Percentiles rank a stretch among this genome's conserved stretches.
These are phyloP conservation scores for Mormoops blainvillei DNA, from an alignment of 2,113 vertebrate species.

Conservation along the genomic window DNA sequence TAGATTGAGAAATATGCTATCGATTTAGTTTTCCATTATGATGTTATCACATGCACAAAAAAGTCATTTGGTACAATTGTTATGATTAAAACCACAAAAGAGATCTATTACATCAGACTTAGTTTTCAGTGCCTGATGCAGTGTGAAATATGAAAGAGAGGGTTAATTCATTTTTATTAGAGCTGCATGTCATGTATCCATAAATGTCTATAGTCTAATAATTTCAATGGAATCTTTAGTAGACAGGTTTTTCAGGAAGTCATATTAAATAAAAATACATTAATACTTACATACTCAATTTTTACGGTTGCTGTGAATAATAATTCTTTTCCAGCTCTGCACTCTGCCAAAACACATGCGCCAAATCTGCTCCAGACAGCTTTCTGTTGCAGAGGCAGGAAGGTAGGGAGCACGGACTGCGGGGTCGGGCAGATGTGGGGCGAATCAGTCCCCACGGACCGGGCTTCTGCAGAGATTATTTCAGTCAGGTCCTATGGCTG, in stretches of 20 bases:
- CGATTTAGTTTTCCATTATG: slow-evolving; percentile 80
- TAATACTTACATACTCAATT: slow-evolving; percentile 49
- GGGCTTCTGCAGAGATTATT: not conserved
- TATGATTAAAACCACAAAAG: slow-evolving; percentile 78
- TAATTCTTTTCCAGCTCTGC: not conserved
- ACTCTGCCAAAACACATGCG: not conserved
- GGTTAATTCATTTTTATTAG: slow-evolving; percentile 70
- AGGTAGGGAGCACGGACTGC: not conserved
- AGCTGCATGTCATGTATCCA: slow-evolving; percentile 55
- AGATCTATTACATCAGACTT: slow-evolving; percentile 74
- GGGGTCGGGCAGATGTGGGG: not conserved
- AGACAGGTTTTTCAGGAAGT: slow-evolving; percentile 57
- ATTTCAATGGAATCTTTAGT: slow-evolving; percentile 70
- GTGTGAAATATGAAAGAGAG: slow-evolving; percentile 69
- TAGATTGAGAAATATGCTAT: slow-evolving; percentile 77
- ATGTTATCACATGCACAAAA: slow-evolving; percentile 76
- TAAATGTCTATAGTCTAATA: slow-evolving; percentile 73
- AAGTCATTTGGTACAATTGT: slow-evolving; percentile 79
- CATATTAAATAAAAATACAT: slow-evolving; percentile 65
- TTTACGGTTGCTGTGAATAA: not conserved
- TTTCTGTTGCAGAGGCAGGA: not conserved
- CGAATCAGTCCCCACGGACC: not conserved
- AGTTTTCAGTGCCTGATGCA: slow-evolving; percentile 70
- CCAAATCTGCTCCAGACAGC: not conserved
- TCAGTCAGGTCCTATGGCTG: not conserved